These are phyloP conservation scores for Cynodonichthys magdalenae DNA, from an alignment of 2,797 vertebrate species.

Conservation along the genomic window DNA sequence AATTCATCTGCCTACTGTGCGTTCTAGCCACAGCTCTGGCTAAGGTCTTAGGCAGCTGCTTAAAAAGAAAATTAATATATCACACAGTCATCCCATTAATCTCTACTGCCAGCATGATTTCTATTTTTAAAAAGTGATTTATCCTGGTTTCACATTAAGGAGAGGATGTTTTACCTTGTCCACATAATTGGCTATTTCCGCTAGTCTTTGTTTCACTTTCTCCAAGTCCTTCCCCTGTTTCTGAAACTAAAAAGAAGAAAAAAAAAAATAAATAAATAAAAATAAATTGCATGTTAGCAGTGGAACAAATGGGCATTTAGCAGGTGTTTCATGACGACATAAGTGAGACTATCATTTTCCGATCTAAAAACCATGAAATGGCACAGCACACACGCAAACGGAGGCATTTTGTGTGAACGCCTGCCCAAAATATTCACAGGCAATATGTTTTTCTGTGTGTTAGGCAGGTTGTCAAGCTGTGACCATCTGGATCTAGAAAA, in stretches of 20 bases:
- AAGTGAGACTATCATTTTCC: conserved; percentile 9
- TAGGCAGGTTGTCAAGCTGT: conserved; percentile 63
- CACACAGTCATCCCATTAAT: conserved; percentile 64
- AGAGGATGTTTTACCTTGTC: conserved; percentile 89
- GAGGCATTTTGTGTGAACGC: conserved; percentile 19
- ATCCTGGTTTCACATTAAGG: conserved; percentile 48
- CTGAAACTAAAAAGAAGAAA: conserved; percentile 87
- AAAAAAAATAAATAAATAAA: background rate
- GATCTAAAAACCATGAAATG: conserved; percentile 20
- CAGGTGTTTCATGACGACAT: conserved; percentile 6
- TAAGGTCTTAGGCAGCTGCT: conserved; percentile 58
- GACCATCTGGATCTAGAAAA: conserved; percentile 70
- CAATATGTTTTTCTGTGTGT: conserved; percentile 41
- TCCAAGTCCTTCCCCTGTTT: conserved; percentile 96
- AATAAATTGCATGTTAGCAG: conserved; percentile 26
- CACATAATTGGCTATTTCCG: conserved; percentile 97
- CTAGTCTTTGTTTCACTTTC: conserved; percentile 94
- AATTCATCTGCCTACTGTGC: conserved; percentile 37
- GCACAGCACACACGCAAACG: conserved; percentile 9
- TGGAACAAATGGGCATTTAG: conserved; percentile 1
- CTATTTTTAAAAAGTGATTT: conserved; percentile 70
- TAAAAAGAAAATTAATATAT: conserved; percentile 63
- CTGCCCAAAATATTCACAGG: conserved; percentile 26
- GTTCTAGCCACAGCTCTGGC: conserved; percentile 22
- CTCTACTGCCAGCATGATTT: conserved; percentile 64